Conservation (phyloP, 2,797 vertebrate species). For the Poeciliopsis gracilis region DNA sequence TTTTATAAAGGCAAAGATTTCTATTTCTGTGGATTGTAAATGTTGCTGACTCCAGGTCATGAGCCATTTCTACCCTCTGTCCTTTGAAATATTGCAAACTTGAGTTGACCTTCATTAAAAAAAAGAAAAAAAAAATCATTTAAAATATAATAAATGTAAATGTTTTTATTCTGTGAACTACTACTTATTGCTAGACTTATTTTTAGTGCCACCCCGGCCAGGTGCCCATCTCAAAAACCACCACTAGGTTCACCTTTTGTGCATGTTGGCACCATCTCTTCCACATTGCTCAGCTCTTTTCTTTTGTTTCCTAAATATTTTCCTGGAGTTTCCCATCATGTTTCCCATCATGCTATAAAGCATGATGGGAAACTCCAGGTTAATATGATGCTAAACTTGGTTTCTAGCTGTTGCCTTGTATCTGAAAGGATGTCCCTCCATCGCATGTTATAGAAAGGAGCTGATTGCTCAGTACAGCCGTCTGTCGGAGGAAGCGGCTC, state of each 20-base stretch:
- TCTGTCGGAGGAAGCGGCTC: constrained; percentile 92
- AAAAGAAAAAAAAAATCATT: background rate
- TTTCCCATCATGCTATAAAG: background rate
- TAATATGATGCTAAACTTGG: constrained; percentile 1
- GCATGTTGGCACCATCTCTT: background rate
- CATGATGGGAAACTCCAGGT: background rate
- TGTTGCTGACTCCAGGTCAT: no score
- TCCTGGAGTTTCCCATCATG: background rate
- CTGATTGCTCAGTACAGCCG: constrained; percentile 92
- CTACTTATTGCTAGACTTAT: background rate
- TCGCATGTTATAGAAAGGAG: constrained; percentile 83
- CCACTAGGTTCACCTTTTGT: background rate
- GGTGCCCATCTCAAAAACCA: background rate
- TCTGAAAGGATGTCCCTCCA: constrained; percentile 4
- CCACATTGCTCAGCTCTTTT: background rate
- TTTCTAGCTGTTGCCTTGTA: background rate
- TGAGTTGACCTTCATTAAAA: background rate
- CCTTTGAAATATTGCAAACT: background rate
- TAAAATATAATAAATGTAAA: background rate
- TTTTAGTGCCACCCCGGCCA: background rate
- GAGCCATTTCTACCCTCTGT: background rate
- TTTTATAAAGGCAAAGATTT: background rate
- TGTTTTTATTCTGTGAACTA: background rate
- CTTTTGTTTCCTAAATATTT: background rate
- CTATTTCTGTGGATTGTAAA: background rate